Conservation (phyloP, 2,797 vertebrate species). For the Eurystomus glaucurus region DNA sequence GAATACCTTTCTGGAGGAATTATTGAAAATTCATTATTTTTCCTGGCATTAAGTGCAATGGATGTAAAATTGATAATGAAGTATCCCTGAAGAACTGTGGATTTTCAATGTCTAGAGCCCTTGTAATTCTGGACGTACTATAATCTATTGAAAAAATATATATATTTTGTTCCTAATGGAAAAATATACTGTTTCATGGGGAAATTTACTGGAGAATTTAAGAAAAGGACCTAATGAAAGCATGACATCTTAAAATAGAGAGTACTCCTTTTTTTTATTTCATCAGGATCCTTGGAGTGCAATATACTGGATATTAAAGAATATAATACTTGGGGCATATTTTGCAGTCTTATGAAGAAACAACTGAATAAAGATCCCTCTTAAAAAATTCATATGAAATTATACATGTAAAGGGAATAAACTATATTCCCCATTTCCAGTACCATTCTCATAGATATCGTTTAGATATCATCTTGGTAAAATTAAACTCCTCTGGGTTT, state of each 20-base stretch:
- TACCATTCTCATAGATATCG: not conserved
- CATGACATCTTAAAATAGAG: not conserved
- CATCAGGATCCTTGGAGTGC: not conserved
- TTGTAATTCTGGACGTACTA: not conserved
- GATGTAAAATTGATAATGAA: not conserved
- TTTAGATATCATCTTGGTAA: not conserved
- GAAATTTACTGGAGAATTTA: not conserved
- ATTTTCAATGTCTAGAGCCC: not conserved
- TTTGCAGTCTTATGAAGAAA: not conserved
- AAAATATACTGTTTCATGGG: not conserved
- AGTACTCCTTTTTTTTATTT: not conserved
- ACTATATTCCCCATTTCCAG: not conserved
- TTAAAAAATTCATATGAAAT: not conserved
- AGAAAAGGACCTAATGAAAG: not conserved
- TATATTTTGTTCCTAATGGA: not conserved
- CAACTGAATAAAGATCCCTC: not conserved
- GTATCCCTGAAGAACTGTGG: not conserved
- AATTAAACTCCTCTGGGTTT: not conserved
- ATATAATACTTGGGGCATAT: not conserved
- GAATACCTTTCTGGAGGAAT: not conserved
- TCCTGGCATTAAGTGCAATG: not conserved
- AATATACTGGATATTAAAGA: not conserved
- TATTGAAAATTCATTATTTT: conserved; percentile 7
- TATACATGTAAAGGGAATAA: not conserved
- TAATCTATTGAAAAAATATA: not conserved